A percentile compares a stretch with the other conserved stretches of the same genome.
Conservation (phyloP, 2,797 vertebrate species). For the Phoebastria nigripes region DNA sequence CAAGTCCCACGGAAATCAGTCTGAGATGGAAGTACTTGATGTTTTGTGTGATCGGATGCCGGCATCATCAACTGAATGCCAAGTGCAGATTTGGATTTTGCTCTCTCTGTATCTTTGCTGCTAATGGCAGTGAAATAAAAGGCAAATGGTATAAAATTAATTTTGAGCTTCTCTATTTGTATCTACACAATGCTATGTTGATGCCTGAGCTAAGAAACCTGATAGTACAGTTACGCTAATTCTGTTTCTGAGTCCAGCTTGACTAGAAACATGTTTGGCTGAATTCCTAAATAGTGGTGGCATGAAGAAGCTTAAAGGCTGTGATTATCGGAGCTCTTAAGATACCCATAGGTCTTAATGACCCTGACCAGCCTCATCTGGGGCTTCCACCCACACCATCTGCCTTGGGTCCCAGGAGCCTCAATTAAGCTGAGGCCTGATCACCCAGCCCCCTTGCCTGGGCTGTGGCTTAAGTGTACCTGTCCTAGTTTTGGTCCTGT, state of each 20-base stretch:
- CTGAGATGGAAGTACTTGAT: neutral
- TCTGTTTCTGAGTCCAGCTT: neutral
- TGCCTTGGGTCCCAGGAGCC: neutral
- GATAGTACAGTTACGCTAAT: neutral
- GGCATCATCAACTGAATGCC: neutral
- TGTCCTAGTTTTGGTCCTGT: neutral
- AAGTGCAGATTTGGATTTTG: neutral
- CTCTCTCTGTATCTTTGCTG: neutral
- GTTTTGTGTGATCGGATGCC: neutral
- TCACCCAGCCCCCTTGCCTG: fast-evolving
- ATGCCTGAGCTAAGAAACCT: neutral
- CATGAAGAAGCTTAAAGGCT: neutral
- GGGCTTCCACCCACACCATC: neutral
- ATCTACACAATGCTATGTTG: neutral
- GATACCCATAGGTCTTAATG: neutral
- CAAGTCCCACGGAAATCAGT: neutral
- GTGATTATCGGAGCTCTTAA: neutral
- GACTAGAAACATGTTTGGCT: neutral
- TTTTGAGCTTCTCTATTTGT: neutral
- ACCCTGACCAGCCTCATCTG: neutral
- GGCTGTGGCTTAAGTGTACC: neutral
- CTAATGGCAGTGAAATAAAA: neutral
- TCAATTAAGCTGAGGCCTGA: neutral
- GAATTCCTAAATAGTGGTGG: neutral
- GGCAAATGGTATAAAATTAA: neutral